Conservation (phyloP, 2,888 invertebrate genomes). For the Colletes collaris region DNA sequence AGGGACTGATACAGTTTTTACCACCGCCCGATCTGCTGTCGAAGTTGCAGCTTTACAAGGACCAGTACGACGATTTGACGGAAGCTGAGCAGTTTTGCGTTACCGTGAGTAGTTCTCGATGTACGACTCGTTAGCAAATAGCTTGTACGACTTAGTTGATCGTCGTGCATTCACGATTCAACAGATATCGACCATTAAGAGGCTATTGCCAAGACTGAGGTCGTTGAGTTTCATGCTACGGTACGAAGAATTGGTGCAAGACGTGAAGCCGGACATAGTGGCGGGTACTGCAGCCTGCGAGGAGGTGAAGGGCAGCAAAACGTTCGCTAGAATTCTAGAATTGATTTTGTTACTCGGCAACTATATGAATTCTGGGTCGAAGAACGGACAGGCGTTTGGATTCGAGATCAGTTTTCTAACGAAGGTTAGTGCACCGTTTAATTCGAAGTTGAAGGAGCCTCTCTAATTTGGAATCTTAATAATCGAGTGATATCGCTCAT, state of each 20-base stretch:
- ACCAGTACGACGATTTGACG: constrained; percentile 90
- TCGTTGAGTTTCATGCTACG: constrained; percentile 95
- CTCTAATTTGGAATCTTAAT: too few species aligned
- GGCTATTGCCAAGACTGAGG: constrained; percentile 92
- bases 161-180: background rate
- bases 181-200: constrained; percentile 94
- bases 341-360: constrained; percentile 96
- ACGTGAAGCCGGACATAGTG: constrained; percentile 96
- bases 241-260: constrained; percentile 93
- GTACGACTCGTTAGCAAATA: background rate
- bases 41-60: constrained; percentile 91
- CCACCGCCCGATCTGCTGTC: constrained; percentile 96
- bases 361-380: constrained; percentile 98
- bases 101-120: constrained; percentile 84
- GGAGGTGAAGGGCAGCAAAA: constrained; percentile 94
- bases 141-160: too few species aligned
- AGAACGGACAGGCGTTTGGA: constrained; percentile 96
- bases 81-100: constrained; percentile 98
- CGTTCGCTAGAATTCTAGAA: constrained; percentile 95
- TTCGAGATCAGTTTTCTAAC: constrained; percentile 98
- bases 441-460: too few species aligned
- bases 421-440: constrained; percentile 86
- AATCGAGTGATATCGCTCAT: too few species aligned
- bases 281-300: constrained; percentile 98
- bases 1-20: constrained; percentile 95